A percentile compares a stretch with the other conserved stretches of the same genome.
phyloP scores from a whole-genome alignment of 2,113 vertebrate genomes.

The Aplodontia rufa region DNA sequence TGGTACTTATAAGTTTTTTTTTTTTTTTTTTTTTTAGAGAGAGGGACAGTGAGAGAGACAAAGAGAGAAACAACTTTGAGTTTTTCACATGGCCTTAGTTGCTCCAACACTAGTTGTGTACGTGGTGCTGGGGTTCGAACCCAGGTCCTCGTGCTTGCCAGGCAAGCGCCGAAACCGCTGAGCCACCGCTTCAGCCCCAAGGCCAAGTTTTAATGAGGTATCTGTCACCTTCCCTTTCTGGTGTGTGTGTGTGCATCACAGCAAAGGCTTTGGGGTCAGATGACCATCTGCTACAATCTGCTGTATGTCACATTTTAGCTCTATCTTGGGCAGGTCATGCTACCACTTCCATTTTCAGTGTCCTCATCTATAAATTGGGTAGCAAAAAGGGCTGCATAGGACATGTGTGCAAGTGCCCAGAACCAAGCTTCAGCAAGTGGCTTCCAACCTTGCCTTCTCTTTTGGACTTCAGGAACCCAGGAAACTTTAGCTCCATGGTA shows the following conservation, averaged over 20 bases:
- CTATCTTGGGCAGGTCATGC: background rate
- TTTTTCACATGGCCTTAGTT: no score
- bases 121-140: no score
- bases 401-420: accelerated
- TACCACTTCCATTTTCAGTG: background rate
- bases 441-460: background rate
- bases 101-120: no score
- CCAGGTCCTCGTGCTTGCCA: no score
- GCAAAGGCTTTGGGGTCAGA: background rate
- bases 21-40: no score
- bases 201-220: background rate
- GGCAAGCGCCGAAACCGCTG: no score
- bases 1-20: no score
- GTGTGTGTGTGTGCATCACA: background rate
- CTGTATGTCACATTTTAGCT: background rate
- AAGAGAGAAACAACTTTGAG: no score
- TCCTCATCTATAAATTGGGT: background rate
- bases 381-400: background rate
- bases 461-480: background rate
- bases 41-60: no score
- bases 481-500: background rate
- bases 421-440: background rate
- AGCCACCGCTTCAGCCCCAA: no score
- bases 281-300: background rate
- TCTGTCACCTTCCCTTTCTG: background rate